Base-by-base conservation (phyloP, 2,113 vertebrate genomes). In the Nymphicus hollandicus region DNA sequence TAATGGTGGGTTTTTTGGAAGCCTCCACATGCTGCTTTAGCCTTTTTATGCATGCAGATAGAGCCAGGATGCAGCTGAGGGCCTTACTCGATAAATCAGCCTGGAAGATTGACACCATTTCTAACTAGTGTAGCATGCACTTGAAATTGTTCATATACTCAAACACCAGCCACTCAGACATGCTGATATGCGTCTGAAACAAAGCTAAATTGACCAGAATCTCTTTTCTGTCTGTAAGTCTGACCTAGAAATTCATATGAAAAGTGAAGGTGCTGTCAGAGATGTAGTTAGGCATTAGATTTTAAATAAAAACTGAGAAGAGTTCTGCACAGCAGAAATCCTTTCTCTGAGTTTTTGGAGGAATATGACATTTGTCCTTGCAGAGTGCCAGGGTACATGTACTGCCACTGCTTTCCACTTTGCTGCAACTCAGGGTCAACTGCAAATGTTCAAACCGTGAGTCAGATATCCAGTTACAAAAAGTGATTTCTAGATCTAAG, bases 361-460 rank as follows among this genome's bases (percentile, higher is more conserved):
- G 33, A 73, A 58, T 46, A 20, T 13, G 37, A 77, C 31, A 43
- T 29, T 23, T 56, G 61, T 55, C 53, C 49, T 82, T 41, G 44
- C 25, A 35, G 70, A 82, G 17, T 39, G 17, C 27, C 29, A 28
- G 37, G 11, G 10, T 27, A 4, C 10, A 1, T 43, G 61, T 60
- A 2, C 52, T 82, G 60, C 44, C 4, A 1, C n/a, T 71, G 73
- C 68, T 73, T 29, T 46, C 37, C 31, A 10, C 29, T 78, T 81
- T 31, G 52, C 63, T 91, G 53, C 41, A n/a, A 25, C 41, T 70
- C 33, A 28, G 12, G 6, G 33, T 60, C 60, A 74, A 22, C n/a
- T 16, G 16, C 14, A 68, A 87, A 37, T 8, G 4, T 77, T 63
- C 0, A 0, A 74, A 74, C 33, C 0, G 0, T 27, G 14, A 72